Percentiles rank a stretch among this genome's conserved stretches.
phyloP scores from a whole-genome alignment of 2,113 vertebrate genomes.

The Sphyrna mokarran region DNA sequence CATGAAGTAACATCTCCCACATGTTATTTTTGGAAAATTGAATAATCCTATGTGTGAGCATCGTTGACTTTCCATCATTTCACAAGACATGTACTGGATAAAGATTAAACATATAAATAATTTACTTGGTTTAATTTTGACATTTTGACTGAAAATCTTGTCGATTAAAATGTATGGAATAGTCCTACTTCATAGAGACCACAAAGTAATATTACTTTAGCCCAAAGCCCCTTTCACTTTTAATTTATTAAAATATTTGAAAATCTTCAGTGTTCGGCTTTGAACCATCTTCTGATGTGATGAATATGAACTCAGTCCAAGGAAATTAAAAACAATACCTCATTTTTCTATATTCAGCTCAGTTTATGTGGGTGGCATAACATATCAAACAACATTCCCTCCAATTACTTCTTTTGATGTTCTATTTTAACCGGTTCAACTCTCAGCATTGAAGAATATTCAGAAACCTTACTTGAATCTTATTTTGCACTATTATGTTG shows the following conservation, averaged over 20 bases:
- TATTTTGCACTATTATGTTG: neutral
- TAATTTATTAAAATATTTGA: constrained; percentile 35
- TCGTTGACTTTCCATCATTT: constrained; percentile 10
- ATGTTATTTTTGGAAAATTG: constrained; percentile 34
- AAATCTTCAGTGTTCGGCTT: neutral
- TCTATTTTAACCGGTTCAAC: neutral
- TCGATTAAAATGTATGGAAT: constrained; percentile 14
- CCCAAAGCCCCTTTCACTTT: constrained; percentile 23
- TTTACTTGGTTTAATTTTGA: constrained; percentile 35
- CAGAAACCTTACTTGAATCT: neutral
- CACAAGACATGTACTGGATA: constrained; percentile 28
- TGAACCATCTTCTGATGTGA: neutral
- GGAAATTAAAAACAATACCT: constrained; percentile 24
- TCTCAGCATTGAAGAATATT: neutral
- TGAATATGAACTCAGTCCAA: neutral
- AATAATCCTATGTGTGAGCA: constrained; percentile 17
- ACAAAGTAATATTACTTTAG: constrained; percentile 30
- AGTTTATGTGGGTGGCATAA: neutral
- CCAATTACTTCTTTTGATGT: neutral
- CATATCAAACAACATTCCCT: neutral
- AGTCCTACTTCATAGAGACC: neutral
- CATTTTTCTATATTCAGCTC: neutral
- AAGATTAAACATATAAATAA: constrained; percentile 33
- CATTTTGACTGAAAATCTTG: constrained; percentile 5
- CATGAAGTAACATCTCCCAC: constrained; percentile 29